Base-by-base conservation (phyloP, 2,797 vertebrate genomes). In the Limosa lapponica region DNA sequence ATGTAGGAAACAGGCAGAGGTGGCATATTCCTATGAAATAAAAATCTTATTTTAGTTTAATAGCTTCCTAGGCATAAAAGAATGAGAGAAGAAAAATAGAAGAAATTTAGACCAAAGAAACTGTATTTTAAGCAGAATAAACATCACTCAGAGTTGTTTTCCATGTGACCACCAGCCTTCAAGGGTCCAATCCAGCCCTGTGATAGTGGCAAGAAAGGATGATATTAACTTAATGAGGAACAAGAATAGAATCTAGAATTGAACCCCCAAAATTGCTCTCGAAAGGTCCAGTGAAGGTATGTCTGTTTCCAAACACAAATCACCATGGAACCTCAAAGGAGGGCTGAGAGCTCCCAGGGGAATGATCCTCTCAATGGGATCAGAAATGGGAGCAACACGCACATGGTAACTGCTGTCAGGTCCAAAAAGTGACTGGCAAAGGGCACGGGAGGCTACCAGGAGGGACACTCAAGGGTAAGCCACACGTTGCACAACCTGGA, bases 401-500 rank as follows among this genome's bases (percentile, higher is more conserved):
- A 13, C 0, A 0, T 7, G 41, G 6, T 5, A 37, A 20, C 36
- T 39, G 22, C 27, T 32, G 19, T 17, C n/a, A 24, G 66, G 19
- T 22, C 37, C 54, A 62, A n/a, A 62, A 25, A 11, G 41, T 3
- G 27, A 51, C 41, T 3, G 13, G 13, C 71, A 57, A 72, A 46
- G 51, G n/a, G 14, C 41, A 39, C 16, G 3, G 0, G 58, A 32
- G n/a, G 34, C 8, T 17, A 7, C 37, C 27, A 8, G 39, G 49
- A 23, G 19, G 20, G 30, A 59, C 80, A 39, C 4, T 36, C 43
- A 23, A 54, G 51, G 17, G 6, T 6, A 25, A 32, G 49, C 48
- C 44, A n/a, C 13, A 3, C 0, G 4, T 17, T 36, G 46, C 49
- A 11, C 44, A 64, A 13, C 28, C 32, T 2, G 1, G 54, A 57